A percentile compares a stretch with the other conserved stretches of the same genome.
Conservation (phyloP, 1,140 invertebrate genomes). For the Bathynomus jamesi region DNA sequence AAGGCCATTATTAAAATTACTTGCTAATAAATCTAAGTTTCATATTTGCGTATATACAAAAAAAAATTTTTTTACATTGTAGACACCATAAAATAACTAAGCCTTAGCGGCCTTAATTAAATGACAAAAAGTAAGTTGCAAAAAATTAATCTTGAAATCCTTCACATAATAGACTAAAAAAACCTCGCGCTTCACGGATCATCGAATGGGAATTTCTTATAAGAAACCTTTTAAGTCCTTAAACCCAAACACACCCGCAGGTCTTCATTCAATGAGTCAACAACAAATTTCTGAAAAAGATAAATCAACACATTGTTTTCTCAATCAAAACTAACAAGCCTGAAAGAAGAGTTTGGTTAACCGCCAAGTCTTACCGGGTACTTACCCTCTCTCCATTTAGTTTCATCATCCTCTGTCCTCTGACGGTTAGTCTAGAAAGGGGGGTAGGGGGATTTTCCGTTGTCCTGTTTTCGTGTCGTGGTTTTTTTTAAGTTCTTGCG, state of each 20-base stretch:
- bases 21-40: background rate
- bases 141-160: background rate
- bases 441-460: background rate
- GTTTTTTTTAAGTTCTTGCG: no score
- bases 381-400: background rate
- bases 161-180: background rate
- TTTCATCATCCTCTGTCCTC: no score
- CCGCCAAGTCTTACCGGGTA: background rate
- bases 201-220: background rate
- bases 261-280: constrained; percentile 1
- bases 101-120: background rate
- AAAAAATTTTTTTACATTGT: background rate
- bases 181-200: background rate
- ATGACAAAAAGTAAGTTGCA: background rate
- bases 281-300: background rate
- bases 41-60: no score
- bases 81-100: background rate
- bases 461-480: no score
- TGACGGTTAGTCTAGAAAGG: background rate
- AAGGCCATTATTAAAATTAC: background rate
- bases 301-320: background rate
- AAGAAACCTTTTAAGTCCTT: background rate
- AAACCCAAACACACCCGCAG: background rate
- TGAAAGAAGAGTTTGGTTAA: background rate
- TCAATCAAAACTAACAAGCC: background rate